Base-by-base conservation (phyloP, 2,888 invertebrate genomes). In the Carabus problematicus region DNA sequence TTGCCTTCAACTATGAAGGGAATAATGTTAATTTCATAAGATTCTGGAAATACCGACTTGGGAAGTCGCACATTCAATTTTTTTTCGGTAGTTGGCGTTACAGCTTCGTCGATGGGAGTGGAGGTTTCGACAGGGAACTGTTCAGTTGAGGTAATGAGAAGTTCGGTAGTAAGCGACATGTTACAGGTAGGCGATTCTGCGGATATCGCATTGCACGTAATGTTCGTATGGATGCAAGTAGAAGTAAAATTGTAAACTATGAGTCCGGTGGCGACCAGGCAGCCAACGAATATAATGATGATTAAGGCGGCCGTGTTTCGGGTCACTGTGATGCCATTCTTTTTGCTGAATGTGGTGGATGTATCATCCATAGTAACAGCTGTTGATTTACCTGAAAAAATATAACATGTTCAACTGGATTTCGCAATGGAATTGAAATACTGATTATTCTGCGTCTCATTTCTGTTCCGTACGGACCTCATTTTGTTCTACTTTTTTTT, bases 1-100 rank as follows among this genome's bases (percentile, higher is more conserved):
- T 93, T 93, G 0, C 89, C 88, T 76, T 88, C 89, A 76, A 83
- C 84, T 70, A 94, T 86, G 75, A 89, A 90, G 0, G 94, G 94
- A 47, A 89, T 86, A 70, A 94, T 82, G 72, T 87, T 86, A 3
- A 94, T 80, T 71, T 87, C 85, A 77, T 94, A 94, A 39, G 85
- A 86, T 52, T 89, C 83, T 1, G 94, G 94, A 61, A 85, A 81
- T 0, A 93, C 82, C 49, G 88, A 84, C 64, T 81, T 85, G 0
- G 94, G 93, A 70, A 94, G 80, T 74, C 93, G 86, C 1, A 93
- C 88, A 77, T 92, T 86, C n/a, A 82, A 76, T 73, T 82, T 82
- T 29, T 76, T 77, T 58, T 81, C 79, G 58, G 75, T 76, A 39
- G 75, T 71, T 45, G 71, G 49, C 0, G 73, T 45, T 3, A 47